phyloP scores from a whole-genome alignment of 1,140 invertebrate genomes.

The Apis cerana region DNA sequence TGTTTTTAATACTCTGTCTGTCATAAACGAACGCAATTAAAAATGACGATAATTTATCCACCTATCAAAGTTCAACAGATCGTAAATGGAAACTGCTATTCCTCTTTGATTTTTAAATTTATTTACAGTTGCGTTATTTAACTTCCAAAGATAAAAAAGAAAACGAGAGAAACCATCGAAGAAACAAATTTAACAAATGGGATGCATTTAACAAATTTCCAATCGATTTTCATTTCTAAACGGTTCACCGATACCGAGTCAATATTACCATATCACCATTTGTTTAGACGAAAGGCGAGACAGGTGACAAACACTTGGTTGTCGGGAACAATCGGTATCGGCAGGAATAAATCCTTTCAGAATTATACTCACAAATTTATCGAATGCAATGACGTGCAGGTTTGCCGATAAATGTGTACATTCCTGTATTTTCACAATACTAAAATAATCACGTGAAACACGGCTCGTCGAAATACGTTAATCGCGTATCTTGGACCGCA shows the following conservation, averaged over 20 bases:
- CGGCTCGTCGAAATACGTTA: background rate
- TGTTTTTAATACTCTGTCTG: no score
- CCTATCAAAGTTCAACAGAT: no score
- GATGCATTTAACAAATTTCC: background rate
- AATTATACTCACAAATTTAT: conserved; percentile 35
- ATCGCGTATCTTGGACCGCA: background rate
- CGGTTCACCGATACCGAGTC: no score
- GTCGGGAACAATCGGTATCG: background rate
- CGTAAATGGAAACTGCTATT: no score
- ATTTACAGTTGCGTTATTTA: no score
- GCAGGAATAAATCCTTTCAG: conserved; percentile 19
- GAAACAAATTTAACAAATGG: background rate
- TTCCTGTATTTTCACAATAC: conserved; percentile 3
- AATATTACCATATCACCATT: background rate
- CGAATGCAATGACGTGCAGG: background rate
- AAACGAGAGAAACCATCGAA: background rate
- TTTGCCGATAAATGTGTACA: conserved; percentile 15
- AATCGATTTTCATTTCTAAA: background rate
- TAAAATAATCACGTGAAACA: conserved; percentile 31
- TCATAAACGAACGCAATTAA: no score
- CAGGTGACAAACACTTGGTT: background rate
- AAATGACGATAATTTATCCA: no score
- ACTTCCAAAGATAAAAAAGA: background rate
- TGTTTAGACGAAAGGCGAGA: background rate
- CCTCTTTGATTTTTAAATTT: no score